These are phyloP conservation scores for Diploscapter pachys DNA, from an alignment of 1,140 invertebrate species.

Conservation along the genomic window DNA sequence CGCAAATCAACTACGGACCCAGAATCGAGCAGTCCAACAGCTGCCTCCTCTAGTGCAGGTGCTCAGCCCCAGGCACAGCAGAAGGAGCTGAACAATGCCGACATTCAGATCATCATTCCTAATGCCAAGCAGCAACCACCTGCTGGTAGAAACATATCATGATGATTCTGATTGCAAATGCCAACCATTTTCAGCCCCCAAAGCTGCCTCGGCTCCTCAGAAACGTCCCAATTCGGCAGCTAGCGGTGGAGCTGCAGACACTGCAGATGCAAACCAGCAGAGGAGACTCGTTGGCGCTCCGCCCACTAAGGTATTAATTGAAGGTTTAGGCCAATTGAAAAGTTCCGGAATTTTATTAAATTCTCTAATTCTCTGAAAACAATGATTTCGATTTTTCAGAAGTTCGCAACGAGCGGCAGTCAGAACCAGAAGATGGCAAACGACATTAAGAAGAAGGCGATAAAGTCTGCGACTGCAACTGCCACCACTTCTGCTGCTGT, in stretches of 20 bases:
- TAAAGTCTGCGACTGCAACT: neutral
- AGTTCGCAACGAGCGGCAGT: conserved; percentile 3
- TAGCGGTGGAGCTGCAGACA: neutral
- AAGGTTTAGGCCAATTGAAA: neutral
- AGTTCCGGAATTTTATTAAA: neutral
- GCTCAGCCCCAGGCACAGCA: too few species aligned
- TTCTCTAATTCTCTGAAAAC: neutral
- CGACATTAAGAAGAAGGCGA: conserved; percentile 10
- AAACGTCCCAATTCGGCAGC: neutral
- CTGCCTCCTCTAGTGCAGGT: too few species aligned
- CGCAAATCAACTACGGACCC: too few species aligned
- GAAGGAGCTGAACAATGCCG: neutral
- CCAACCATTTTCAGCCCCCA: conserved; percentile 4
- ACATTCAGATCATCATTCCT: neutral
- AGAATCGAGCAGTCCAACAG: too few species aligned
- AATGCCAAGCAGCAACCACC: neutral
- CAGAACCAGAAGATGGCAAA: conserved; percentile 7
- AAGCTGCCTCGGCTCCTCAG: conserved; percentile 1
- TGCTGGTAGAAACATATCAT: neutral
- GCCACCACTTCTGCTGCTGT: too few species aligned
- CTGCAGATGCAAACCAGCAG: neutral
- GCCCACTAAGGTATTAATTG: conserved; percentile 18
- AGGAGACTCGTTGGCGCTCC: conserved; percentile 17
- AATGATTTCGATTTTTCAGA: conserved; percentile 3
- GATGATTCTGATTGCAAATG: conserved; percentile 22